Evolutionary conservation across 2,888 invertebrate species (phyloP), one percentile per base, ranked within the genome.

Genomic region (Anthrax anthrax): DNA sequence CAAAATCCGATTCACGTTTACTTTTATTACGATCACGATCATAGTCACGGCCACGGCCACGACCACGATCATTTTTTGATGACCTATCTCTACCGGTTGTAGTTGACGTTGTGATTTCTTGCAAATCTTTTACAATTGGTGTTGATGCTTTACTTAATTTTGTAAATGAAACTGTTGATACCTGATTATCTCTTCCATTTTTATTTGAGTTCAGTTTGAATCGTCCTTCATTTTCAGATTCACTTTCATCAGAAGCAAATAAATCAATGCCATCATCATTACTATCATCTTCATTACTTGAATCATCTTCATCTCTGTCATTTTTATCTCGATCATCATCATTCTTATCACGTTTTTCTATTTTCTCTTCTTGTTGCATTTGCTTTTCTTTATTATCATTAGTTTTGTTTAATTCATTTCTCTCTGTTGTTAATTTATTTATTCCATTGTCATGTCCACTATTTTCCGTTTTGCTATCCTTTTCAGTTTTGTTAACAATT

Each of bases 241-340:
- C 56, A 49, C 55, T 55, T 40, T 57, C 56, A 32, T 56, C 56
- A 14, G 55, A 55, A 14, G 55, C 51, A 39, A 57, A 55, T 39
- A 56, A 46, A 44, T 55, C 55, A 37, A 56, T 52, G 10, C 51
- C 55, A 43, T 54, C 55, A n/a, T 54, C 54, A 44, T 50, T 53
- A 43, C 50, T 48, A 41, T 47, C 51, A 16, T 50, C 47, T 10
- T 46, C 47, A 23, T 23, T 23, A 12, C 50, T 51, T 16, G 50
- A 50, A 34, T 46, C 52, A 37, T 43, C 50, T 4, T 47, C 47
- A 16, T 48, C 46, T 18, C 42, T 46, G 36, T 46, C 47, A 39
- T 45, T 53, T 16, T 50, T 49, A 27, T 51, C 51, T 16, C 42
- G 16, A 18, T 36, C 17, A 13, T 37, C 48, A 34, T 47, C 53